These are phyloP conservation scores for Lasioglossum marginatum DNA, from an alignment of 2,888 invertebrate genomes.

Conservation along the genomic window DNA sequence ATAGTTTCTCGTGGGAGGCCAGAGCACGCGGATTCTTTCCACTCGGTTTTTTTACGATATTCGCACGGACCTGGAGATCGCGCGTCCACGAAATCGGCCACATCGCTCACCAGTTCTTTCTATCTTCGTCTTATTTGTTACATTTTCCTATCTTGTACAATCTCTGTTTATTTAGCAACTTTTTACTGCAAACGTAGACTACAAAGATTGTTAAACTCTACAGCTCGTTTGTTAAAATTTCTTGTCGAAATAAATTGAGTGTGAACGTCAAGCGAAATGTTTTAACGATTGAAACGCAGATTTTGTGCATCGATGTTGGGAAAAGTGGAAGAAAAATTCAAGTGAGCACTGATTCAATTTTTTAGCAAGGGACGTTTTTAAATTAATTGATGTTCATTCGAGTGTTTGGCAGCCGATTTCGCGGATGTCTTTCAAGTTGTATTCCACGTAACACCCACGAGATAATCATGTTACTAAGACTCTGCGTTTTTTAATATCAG, in stretches of 20 bases:
- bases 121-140: neutral
- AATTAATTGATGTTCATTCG: neutral
- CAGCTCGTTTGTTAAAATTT: neutral
- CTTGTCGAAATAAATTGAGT: neutral
- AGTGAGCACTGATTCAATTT: neutral
- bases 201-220: neutral
- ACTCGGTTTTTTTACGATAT: slow-evolving; percentile 68
- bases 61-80: slow-evolving; percentile 69
- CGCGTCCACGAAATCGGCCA: slow-evolving; percentile 66
- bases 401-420: slow-evolving; percentile 72
- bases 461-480: slow-evolving; percentile 84
- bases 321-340: neutral
- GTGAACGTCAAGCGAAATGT: neutral
- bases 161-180: neutral
- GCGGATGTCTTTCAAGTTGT: slow-evolving; percentile 77
- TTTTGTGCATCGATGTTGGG: neutral
- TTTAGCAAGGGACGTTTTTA: no score
- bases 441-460: slow-evolving; percentile 80
- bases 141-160: neutral
- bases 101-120: neutral
- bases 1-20: slow-evolving; percentile 56
- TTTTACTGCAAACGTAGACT: neutral
- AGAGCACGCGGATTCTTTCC: slow-evolving; percentile 59
- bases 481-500: slow-evolving; percentile 84
- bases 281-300: neutral